These are phyloP conservation scores for Cyaniris semiargus DNA, from an alignment of 2,888 invertebrate species.

Conservation along the genomic window DNA sequence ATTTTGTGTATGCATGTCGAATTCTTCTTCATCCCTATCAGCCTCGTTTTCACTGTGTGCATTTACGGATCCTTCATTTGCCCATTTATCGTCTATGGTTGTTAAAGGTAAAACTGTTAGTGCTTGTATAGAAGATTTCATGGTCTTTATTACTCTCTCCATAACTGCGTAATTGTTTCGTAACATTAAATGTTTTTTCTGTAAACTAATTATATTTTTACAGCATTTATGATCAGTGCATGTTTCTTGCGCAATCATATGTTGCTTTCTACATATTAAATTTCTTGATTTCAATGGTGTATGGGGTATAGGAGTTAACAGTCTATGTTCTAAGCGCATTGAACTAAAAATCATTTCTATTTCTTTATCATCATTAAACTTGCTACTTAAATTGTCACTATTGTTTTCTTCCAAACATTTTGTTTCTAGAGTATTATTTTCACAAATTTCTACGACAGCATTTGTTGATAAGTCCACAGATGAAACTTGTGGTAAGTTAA, in stretches of 20 bases:
- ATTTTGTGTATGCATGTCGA: not conserved
- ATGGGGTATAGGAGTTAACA: constrained; percentile 61
- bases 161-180: constrained; percentile 44
- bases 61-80: constrained; percentile 1
- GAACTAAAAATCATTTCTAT: constrained; percentile 58
- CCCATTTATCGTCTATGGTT: constrained; percentile 27
- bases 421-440: constrained; percentile 46
- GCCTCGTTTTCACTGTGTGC: not conserved
- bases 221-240: constrained; percentile 36
- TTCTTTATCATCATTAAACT: constrained; percentile 53
- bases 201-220: constrained; percentile 46
- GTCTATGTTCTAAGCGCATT: constrained; percentile 53
- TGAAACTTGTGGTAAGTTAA: constrained; percentile 31
- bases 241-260: constrained; percentile 26
- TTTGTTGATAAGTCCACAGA: constrained; percentile 37
- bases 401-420: constrained; percentile 55
- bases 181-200: constrained; percentile 48
- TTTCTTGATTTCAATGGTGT: constrained; percentile 49
- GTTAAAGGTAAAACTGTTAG: constrained; percentile 26
- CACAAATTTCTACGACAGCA: constrained; percentile 41
- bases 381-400: constrained; percentile 47
- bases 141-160: constrained; percentile 46
- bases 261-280: constrained; percentile 32
- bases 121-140: constrained; percentile 46
- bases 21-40: not conserved